phyloP scores from a whole-genome alignment of 2,888 invertebrate genomes.

The Drosophila quinaria region DNA sequence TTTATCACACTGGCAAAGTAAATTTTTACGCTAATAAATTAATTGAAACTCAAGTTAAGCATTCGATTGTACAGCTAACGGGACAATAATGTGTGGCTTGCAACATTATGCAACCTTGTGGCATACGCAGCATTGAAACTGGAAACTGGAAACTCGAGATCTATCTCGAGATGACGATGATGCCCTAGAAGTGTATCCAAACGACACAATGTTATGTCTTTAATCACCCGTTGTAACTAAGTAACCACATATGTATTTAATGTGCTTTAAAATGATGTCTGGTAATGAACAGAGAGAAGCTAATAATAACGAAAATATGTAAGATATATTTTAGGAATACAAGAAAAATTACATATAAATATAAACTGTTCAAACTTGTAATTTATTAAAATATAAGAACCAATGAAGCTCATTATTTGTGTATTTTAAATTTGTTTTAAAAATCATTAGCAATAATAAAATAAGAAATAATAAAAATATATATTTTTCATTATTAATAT shows the following conservation, averaged over 20 bases:
- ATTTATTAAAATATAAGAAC: too few relatives aligned
- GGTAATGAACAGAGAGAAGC: too few relatives aligned
- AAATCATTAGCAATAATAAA: too few relatives aligned
- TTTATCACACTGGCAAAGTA: neutral
- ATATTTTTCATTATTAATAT: too few relatives aligned
- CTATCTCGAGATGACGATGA: constrained; percentile 1
- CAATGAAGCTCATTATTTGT: too few relatives aligned
- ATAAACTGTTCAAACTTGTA: too few relatives aligned
- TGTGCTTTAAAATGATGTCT: neutral
- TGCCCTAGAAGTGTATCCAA: constrained; percentile 46
- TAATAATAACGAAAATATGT: too few relatives aligned
- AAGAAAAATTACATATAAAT: too few relatives aligned
- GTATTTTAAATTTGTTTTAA: too few relatives aligned
- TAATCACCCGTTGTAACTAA: constrained; percentile 1
- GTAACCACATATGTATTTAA: neutral
- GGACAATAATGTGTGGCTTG: neutral
- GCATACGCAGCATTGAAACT: constrained; percentile 4
- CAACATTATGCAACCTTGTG: constrained; percentile 1
- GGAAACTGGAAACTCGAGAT: constrained; percentile 3
- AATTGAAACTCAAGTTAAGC: neutral
- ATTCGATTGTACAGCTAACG: neutral
- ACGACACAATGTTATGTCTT: constrained; percentile 11
- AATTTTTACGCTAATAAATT: neutral
- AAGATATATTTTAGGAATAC: too few relatives aligned
- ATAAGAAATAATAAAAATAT: too few relatives aligned